Evolutionary conservation across 1,140 invertebrate genomes (phyloP).

Genomic region (Zaprionus africanus): DNA sequence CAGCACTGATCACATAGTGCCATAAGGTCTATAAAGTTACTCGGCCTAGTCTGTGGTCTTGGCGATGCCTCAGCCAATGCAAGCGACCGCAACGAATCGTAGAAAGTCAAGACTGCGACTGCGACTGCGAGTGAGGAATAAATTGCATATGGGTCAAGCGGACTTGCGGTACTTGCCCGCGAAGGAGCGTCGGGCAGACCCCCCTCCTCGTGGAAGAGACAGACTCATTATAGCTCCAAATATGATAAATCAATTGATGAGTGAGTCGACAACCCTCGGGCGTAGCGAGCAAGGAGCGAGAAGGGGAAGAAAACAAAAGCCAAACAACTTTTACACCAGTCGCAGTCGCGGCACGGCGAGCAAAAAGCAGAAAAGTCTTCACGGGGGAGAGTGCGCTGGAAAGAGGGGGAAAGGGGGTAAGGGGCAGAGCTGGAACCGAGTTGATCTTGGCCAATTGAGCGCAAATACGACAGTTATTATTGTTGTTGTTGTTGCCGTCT

Average conservation of each 20-base stretch:
- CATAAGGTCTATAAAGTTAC: not conserved
- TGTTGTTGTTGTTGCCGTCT: slow-evolving; percentile 39
- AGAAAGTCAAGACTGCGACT: slow-evolving; percentile 17
- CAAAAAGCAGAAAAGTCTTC: slow-evolving; percentile 8
- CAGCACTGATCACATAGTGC: not conserved
- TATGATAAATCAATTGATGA: slow-evolving; percentile 59
- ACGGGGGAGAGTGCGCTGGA: not conserved
- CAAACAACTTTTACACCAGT: slow-evolving; percentile 65
- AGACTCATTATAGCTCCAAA: slow-evolving; percentile 42
- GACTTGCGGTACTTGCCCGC: slow-evolving; percentile 43
- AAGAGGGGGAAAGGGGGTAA: not conserved
- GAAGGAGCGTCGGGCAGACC: slow-evolving; percentile 9
- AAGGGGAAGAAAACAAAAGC: slow-evolving; percentile 23
- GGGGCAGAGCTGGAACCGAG: slow-evolving; percentile 5
- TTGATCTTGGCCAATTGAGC: slow-evolving; percentile 56
- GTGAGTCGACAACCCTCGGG: slow-evolving; percentile 33
- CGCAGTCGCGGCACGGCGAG: slow-evolving; percentile 11
- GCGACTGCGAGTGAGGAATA: not conserved
- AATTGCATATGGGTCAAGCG: slow-evolving; percentile 44
- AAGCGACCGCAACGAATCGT: slow-evolving; percentile 2
- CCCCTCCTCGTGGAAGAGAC: slow-evolving; percentile 11
- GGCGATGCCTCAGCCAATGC: not conserved
- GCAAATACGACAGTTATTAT: slow-evolving; percentile 81
- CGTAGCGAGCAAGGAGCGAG: not conserved
- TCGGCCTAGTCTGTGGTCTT: not conserved